Evolutionary conservation across 2,888 invertebrate genomes (phyloP).

Genomic region (Apoderus coryli): DNA sequence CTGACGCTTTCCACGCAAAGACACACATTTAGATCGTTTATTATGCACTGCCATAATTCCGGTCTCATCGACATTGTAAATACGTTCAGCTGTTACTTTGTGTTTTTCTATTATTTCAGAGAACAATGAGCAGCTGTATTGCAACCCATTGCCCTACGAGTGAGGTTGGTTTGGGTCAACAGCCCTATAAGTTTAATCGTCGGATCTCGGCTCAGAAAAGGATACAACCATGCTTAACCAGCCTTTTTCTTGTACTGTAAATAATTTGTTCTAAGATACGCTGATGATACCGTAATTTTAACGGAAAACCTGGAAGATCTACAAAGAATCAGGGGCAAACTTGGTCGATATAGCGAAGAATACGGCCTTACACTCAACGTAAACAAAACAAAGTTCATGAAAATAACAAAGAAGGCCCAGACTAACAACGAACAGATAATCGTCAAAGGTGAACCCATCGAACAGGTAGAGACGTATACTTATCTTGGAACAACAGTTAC

Average conservation of each 20-base stretch:
- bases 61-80: constrained; percentile 18
- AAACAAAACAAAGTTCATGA: too few relatives aligned
- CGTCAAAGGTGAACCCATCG: too few relatives aligned
- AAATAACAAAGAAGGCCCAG: too few relatives aligned
- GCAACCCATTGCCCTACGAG: constrained; percentile 31
- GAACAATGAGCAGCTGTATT: constrained; percentile 11
- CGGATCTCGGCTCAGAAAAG: constrained; percentile 35
- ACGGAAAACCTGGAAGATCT: too few relatives aligned
- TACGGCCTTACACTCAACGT: too few relatives aligned
- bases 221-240: constrained; percentile 16
- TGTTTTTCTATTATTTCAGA: constrained; percentile 9
- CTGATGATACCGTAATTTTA: too few relatives aligned
- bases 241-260: constrained; percentile 6
- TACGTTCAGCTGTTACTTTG: constrained; percentile 14
- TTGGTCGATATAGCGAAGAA: too few relatives aligned
- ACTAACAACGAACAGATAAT: too few relatives aligned
- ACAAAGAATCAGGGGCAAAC: too few relatives aligned
- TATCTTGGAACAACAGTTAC: too few relatives aligned
- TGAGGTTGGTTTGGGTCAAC: constrained; percentile 16
- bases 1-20: constrained; percentile 3
- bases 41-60: constrained; percentile 17
- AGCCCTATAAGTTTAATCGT: constrained; percentile 5
- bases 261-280: too few relatives aligned
- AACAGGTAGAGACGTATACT: too few relatives aligned
- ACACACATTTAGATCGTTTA: constrained; percentile 4